These are phyloP conservation scores for Orycteropus afer DNA, from an alignment of 2,113 vertebrate genomes.

Conservation along the genomic window DNA sequence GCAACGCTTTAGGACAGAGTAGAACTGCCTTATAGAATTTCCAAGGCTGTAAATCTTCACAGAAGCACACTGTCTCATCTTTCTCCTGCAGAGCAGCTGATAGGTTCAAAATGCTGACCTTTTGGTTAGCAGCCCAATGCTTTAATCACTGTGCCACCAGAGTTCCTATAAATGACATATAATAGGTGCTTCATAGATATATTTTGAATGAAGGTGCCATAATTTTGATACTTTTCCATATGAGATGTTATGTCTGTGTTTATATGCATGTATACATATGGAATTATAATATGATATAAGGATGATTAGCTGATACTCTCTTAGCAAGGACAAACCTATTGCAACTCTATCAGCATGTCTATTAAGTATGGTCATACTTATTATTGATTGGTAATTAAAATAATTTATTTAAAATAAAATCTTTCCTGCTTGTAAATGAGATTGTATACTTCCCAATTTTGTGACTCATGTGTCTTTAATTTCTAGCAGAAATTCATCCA, in stretches of 20 bases:
- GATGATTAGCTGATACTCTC: background rate
- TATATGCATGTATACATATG: background rate
- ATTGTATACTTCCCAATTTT: slow-evolving; percentile 7
- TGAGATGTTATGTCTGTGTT: background rate
- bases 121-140: no score
- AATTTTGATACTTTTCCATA: background rate
- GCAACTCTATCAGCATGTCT: background rate
- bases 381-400: background rate
- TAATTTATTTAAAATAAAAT: slow-evolving; percentile 46
- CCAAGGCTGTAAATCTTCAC: no score
- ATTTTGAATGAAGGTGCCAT: background rate
- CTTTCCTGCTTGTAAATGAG: slow-evolving; percentile 30
- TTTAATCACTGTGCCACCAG: no score
- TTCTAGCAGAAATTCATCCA: slow-evolving; percentile 2
- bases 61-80: no score
- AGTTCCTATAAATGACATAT: no score
- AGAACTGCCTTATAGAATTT: no score
- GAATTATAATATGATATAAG: slow-evolving; percentile 19
- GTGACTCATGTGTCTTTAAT: background rate
- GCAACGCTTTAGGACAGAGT: no score
- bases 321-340: slow-evolving; percentile 2
- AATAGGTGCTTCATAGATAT: slow-evolving; percentile 29
- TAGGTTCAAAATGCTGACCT: no score
- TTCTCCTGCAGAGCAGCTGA: no score
- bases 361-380: slow-evolving; percentile 1